phyloP scores from a whole-genome alignment of 2,888 invertebrate genomes.

The Perizoma flavofasciatum region DNA sequence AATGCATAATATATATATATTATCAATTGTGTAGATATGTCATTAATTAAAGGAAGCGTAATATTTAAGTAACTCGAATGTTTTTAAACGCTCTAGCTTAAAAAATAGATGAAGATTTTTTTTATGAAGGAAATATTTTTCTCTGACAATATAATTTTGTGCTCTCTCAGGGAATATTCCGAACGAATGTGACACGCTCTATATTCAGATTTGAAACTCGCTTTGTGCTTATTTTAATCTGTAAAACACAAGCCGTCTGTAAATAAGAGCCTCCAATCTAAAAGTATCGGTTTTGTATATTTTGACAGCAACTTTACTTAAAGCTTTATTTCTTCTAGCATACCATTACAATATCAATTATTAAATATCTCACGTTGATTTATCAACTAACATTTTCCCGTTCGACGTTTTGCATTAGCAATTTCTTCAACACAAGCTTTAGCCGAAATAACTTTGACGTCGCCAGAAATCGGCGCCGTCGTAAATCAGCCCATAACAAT shows the following conservation, averaged over 20 bases:
- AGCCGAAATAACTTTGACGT: slow-evolving; percentile 40
- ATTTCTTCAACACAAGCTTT: slow-evolving; percentile 29
- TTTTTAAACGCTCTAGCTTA: too few relatives aligned
- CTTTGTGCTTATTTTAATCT: slow-evolving; percentile 20
- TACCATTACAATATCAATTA: slow-evolving; percentile 1
- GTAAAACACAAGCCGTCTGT: slow-evolving; percentile 32
- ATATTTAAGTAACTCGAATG: too few relatives aligned
- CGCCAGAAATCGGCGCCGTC: slow-evolving; percentile 39
- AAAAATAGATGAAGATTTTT: too few relatives aligned
- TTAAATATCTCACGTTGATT: slow-evolving; percentile 15
- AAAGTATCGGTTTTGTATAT: slow-evolving; percentile 14
- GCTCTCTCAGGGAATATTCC: slow-evolving; percentile 5
- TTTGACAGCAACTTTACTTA: background rate
- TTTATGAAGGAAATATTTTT: too few relatives aligned
- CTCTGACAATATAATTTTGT: slow-evolving; percentile 5
- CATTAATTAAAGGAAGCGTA: too few relatives aligned
- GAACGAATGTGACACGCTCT: slow-evolving; percentile 15
- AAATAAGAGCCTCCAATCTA: slow-evolving; percentile 22
- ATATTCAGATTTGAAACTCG: slow-evolving; percentile 17
- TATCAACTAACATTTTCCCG: slow-evolving; percentile 13
- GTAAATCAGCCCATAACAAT: slow-evolving; percentile 46
- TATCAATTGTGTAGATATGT: too few relatives aligned
- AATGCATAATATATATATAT: too few relatives aligned
- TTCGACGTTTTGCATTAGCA: slow-evolving; percentile 16
- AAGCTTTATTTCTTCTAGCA: background rate